Evolutionary conservation across 2,888 invertebrate species (phyloP).

Genomic region (Liopterus haemorrhoidalis): DNA sequence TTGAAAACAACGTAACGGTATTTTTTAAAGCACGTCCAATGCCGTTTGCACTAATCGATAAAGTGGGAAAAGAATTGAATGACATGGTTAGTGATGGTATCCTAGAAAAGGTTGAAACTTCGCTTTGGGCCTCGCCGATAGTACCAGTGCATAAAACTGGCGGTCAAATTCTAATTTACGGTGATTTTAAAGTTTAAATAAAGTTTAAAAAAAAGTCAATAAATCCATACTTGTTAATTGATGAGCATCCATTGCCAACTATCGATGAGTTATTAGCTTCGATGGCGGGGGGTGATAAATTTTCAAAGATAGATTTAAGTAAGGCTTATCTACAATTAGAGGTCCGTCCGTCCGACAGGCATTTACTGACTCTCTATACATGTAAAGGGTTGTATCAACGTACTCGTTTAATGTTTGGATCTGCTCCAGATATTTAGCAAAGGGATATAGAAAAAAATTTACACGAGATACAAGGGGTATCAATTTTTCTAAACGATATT

Average conservation of each 20-base stretch:
- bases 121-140: conserved; percentile 30
- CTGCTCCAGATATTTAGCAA: conserved; percentile 37
- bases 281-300: too few species aligned
- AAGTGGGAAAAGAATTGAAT: too few species aligned
- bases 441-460: conserved; percentile 33
- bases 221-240: too few species aligned
- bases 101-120: conserved; percentile 19
- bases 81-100: too few species aligned
- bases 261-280: too few species aligned
- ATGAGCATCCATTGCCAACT: too few species aligned
- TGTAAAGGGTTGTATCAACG: conserved; percentile 36
- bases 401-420: conserved; percentile 35
- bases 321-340: too few species aligned
- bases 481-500: conserved; percentile 21
- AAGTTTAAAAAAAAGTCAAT: conserved; percentile 34
- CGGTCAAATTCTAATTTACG: conserved; percentile 28
- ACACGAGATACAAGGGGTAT: conserved; percentile 30
- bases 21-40: conserved; percentile 22
- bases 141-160: too few species aligned
- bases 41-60: too few species aligned
- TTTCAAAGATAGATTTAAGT: too few species aligned
- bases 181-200: conserved; percentile 32
- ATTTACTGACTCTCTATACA: conserved; percentile 36
- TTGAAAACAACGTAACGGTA: conserved; percentile 26
- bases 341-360: conserved; percentile 33